Evolutionary conservation across 2,888 invertebrate species (phyloP).

Genomic region (Empis stercorea): DNA sequence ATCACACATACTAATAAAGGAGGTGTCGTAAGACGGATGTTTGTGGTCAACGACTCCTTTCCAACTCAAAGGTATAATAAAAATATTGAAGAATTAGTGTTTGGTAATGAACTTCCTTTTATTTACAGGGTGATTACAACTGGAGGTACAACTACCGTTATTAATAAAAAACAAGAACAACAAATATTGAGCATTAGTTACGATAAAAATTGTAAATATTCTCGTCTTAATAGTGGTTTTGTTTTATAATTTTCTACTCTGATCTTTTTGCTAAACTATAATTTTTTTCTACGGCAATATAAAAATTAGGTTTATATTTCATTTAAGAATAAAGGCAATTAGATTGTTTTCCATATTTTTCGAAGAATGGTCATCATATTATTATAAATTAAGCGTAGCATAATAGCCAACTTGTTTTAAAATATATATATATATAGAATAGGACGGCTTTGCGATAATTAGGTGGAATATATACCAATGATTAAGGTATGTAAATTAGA

Average conservation of each 20-base stretch:
- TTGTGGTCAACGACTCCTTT: constrained; percentile 36
- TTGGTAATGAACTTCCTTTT: constrained; percentile 4
- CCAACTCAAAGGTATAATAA: constrained; percentile 34
- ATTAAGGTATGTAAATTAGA: too few relatives aligned
- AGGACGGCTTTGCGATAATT: too few relatives aligned
- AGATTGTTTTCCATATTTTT: too few relatives aligned
- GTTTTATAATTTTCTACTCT: constrained; percentile 3
- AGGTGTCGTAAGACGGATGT: constrained; percentile 36
- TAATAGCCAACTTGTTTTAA: too few relatives aligned
- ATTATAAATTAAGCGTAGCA: too few relatives aligned
- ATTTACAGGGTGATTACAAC: constrained; percentile 33
- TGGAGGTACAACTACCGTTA: constrained; percentile 29
- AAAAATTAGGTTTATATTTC: too few relatives aligned
- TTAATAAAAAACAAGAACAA: constrained; percentile 34
- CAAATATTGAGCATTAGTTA: constrained; percentile 36
- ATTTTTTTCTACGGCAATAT: too few relatives aligned
- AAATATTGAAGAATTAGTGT: too few relatives aligned
- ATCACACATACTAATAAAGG: constrained; percentile 30
- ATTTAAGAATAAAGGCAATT: too few relatives aligned
- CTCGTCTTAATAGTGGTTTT: constrained; percentile 2
- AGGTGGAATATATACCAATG: too few relatives aligned
- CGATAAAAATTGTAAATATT: constrained; percentile 37
- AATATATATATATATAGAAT: too few relatives aligned
- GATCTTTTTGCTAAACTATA: not conserved
- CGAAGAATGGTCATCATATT: too few relatives aligned